Base-by-base conservation (phyloP, 2,797 vertebrate species). In the Cynodonichthys magdalenae region DNA sequence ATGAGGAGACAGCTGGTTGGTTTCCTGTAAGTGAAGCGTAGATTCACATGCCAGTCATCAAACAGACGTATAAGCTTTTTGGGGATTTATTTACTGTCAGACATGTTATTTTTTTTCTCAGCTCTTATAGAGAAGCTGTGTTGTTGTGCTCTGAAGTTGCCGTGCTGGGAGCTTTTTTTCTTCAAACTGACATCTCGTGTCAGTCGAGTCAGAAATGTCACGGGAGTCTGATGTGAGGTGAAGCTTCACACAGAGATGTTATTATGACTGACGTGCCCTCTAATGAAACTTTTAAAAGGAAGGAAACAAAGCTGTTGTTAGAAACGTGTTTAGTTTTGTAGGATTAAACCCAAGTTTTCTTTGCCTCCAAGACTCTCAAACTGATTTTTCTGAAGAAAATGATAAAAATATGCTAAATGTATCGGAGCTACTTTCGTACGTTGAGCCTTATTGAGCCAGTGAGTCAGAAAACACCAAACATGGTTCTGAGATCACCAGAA, bases 11-110 rank as follows among this genome's bases (percentile, higher is more conserved):
- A 52, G 42, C 49, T 61, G 53, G 12, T 34, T 34, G 0, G 0
- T 44, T 15, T 63, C 48, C 63, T 50, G 17, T 49, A 52, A 73
- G 63, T 53, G 63, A 66, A 51, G 34, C 72, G 18, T 71, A 45
- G 61, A 77, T 77, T 82, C 52, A 77, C 61, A 66, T 68, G 65
- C 72, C 20, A 17, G 53, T 69, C 76, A 79, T 81, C 83, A 80
- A 83, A 79, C 72, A 54, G 63, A 64, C 67, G 66, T 77, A 55
- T 81, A 70, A 82, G 70, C 71, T 73, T 74, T 80, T 64, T 77
- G 11, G 0, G 58, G 60, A 75, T 77, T 14, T 73, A 71, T 85
- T 82, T 64, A 27, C 52, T 83, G 80, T 83, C 89, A 86, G 80
- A 80, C 74, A 65, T 66, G 70, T 60, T 24, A 2, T 60, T 72